Evolutionary conservation across 2,113 vertebrate genomes (phyloP), one percentile per base, ranked within the genome.

Genomic region (Ariopsis seemanni): DNA sequence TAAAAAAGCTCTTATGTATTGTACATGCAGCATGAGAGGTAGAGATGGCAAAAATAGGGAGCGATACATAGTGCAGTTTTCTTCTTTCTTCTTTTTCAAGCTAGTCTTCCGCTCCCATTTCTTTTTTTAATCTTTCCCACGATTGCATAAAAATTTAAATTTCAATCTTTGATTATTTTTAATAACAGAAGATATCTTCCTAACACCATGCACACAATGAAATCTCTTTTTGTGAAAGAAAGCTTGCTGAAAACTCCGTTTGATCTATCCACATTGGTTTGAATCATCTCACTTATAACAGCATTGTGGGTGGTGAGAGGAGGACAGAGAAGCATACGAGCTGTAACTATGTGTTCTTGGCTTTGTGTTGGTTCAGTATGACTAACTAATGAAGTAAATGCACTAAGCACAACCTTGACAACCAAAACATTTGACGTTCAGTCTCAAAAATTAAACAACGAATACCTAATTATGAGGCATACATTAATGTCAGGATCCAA

Each of bases 281-380:
- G 85, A 88, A 82, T 87, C 82, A 88, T 90, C 77, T 82, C 78
- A 30, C 69, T 87, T 53, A 85, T 67, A 82, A 75, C 50, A 72
- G 92, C 89, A 90, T 91, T 91, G 92, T 91, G 92, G 93, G 91
- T 90, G 91, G 91, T 86, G 90, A 91, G 90, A 93, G 89, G 87
- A 92, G 87, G 72, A 25, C 84, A 93, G 90, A 91, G 86, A 90
- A 93, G 92, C 93, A 91, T 93, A 93, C 92, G 91, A 93, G 93
- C 93, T 88, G 93, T 93, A 93, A 94, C 91, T 92, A 94, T 93
- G 92, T 91, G 91, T 93, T 91, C 92, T 90, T 89, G 92, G 91
- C 88, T 85, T 42, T 34, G 86, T 91, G 88, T 89, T 90, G 89
- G 88, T 85, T 91, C 90, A 86, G 89, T 89, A 90, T 86, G 87